Percentiles rank a stretch among this genome's conserved stretches.
These are phyloP conservation scores for Pelodytes ibericus DNA, from an alignment of 2,797 vertebrate genomes.

Conservation along the genomic window DNA sequence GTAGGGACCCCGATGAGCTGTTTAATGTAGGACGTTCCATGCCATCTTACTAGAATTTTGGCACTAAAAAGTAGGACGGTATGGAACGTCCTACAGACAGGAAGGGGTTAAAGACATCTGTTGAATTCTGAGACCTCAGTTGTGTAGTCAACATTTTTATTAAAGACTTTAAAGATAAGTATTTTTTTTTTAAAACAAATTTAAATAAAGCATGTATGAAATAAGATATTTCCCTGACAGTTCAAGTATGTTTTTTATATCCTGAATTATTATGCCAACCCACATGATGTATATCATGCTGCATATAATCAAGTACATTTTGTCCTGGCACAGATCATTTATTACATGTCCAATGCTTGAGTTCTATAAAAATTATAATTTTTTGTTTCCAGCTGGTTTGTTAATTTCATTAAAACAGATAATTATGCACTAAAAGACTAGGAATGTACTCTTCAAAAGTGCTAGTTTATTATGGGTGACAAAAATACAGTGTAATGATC, in stretches of 20 bases:
- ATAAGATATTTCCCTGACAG: no score
- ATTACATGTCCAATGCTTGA: neutral
- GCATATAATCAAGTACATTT: neutral
- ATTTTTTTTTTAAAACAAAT: no score
- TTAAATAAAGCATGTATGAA: no score
- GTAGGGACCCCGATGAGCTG: no score
- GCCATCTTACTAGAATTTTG: no score
- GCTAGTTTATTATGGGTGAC: neutral
- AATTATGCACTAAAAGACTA: constrained; percentile 6
- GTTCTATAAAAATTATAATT: neutral
- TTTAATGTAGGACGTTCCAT: no score
- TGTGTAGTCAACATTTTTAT: no score
- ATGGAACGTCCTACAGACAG: no score
- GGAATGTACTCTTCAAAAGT: neutral
- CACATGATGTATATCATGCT: neutral
- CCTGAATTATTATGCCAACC: neutral
- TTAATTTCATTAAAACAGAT: constrained; percentile 4
- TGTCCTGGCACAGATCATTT: neutral
- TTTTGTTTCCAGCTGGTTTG: constrained; percentile 3
- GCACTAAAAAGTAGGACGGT: no score
- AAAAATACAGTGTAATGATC: neutral
- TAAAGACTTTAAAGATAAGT: no score
- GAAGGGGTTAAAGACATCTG: no score
- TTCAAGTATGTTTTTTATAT: neutral
- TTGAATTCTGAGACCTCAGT: no score